phyloP scores from a whole-genome alignment of 2,888 invertebrate genomes.

The Hyposoter dolosus region DNA sequence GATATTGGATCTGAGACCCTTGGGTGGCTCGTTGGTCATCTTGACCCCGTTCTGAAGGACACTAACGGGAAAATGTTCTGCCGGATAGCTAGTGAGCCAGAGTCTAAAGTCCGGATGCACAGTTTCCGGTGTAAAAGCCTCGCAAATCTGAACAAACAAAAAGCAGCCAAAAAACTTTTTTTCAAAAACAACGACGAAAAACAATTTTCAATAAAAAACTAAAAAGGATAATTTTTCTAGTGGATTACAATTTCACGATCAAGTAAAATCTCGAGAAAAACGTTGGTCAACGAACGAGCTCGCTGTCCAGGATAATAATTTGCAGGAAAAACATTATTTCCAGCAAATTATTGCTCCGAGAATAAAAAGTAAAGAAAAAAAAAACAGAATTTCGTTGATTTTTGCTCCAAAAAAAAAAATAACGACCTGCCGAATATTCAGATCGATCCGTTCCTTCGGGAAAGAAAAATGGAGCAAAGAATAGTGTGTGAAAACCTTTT shows the following conservation, averaged over 20 bases:
- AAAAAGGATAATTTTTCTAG: too few species aligned
- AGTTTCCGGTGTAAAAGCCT: slow-evolving; percentile 91
- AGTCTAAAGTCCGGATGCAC: slow-evolving; percentile 96
- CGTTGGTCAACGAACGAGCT: too few species aligned
- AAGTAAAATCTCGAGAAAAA: too few species aligned
- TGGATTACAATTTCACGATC: too few species aligned
- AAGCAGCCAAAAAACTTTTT: too few species aligned
- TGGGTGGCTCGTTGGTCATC: slow-evolving; percentile 98
- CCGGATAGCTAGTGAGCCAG: slow-evolving; percentile 97
- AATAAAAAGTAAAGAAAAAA: neutral
- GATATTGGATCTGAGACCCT: slow-evolving; percentile 94
- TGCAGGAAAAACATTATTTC: neutral
- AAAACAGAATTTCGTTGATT: neutral
- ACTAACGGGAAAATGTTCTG: slow-evolving; percentile 95
- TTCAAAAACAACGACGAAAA: neutral
- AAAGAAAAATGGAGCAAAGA: slow-evolving; percentile 10
- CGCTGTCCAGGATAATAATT: too few species aligned
- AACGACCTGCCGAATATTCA: neutral
- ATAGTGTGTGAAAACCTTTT: slow-evolving; percentile 88
- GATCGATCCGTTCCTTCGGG: neutral
- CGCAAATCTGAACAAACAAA: slow-evolving; percentile 89
- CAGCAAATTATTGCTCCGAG: neutral
- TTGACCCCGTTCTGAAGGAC: slow-evolving; percentile 97
- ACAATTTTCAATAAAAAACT: neutral
- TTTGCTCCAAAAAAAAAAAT: neutral